These are phyloP conservation scores for Atrina japonica DNA, from an alignment of 2,888 invertebrate species.

Conservation along the genomic window DNA sequence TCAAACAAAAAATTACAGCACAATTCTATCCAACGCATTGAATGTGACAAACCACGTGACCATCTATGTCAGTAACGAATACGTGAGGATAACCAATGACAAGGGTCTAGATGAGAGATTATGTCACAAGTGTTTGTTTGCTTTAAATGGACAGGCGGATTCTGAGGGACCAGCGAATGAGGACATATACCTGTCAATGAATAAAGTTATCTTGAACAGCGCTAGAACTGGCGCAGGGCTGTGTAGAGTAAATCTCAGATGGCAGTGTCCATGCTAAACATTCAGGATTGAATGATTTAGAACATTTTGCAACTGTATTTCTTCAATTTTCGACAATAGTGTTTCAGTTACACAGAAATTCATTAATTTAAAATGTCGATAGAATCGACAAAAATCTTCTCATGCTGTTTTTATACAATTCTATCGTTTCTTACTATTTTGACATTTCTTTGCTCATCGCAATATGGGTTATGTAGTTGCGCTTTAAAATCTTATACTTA, in stretches of 20 bases:
- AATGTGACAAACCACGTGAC: constrained; percentile 30
- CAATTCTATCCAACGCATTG: neutral
- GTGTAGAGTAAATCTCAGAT: constrained; percentile 39
- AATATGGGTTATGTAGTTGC: too few species aligned
- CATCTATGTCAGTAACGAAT: constrained; percentile 46
- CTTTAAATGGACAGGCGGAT: constrained; percentile 50
- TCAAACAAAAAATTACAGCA: neutral
- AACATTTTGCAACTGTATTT: too few species aligned
- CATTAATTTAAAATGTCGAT: too few species aligned
- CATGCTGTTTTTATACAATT: too few species aligned
- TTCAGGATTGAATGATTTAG: too few species aligned
- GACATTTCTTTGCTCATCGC: too few species aligned
- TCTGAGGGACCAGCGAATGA: constrained; percentile 28
- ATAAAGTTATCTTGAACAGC: constrained; percentile 30
- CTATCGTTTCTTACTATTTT: too few species aligned
- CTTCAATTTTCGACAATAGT: too few species aligned
- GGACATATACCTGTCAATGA: constrained; percentile 36
- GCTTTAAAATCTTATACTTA: too few species aligned
- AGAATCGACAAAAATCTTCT: too few species aligned
- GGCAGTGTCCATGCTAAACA: constrained; percentile 42
- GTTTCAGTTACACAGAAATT: too few species aligned
- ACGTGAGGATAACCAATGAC: constrained; percentile 43
- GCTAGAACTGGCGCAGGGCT: constrained; percentile 33
- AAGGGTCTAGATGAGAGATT: constrained; percentile 36
- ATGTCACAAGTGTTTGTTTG: constrained; percentile 43